Conservation (phyloP, 1,140 invertebrate species). For the Drosophila kurseongensis region DNA sequence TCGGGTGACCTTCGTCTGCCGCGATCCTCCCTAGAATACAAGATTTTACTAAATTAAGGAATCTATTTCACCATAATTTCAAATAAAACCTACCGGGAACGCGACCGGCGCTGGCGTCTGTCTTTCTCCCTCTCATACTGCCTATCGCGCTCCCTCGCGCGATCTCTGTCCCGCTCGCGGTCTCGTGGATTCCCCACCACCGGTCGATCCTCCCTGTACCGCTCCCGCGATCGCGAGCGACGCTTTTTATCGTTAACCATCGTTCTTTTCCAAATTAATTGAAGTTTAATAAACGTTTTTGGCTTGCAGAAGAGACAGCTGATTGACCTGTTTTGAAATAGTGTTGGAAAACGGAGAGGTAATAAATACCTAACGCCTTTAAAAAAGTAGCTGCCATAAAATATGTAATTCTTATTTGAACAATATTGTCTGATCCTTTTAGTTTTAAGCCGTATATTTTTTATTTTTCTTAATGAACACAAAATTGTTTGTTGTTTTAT, state of each 20-base stretch:
- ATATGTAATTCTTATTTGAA: too few relatives aligned
- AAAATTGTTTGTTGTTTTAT: too few relatives aligned
- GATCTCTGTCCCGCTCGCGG: conserved; percentile 61
- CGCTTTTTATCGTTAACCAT: conserved; percentile 86
- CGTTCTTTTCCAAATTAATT: neutral
- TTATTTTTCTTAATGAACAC: too few relatives aligned
- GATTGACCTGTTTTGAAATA: neutral
- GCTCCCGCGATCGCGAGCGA: conserved; percentile 85
- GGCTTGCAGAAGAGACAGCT: conserved; percentile 23
- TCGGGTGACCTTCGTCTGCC: conserved; percentile 79
- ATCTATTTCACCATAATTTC: neutral
- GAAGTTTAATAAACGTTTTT: conserved; percentile 19
- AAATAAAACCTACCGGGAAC: conserved; percentile 48
- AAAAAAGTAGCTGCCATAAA: too few relatives aligned
- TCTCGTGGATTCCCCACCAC: conserved; percentile 39
- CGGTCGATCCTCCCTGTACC: conserved; percentile 66
- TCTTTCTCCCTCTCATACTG: conserved; percentile 64
- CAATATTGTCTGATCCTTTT: too few relatives aligned
- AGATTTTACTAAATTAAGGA: rapidly evolving
- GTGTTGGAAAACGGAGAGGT: neutral
- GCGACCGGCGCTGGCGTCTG: conserved; percentile 77
- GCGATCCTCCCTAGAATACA: conserved; percentile 53
- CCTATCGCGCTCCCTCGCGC: conserved; percentile 55
- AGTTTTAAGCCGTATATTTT: too few relatives aligned
- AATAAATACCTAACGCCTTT: neutral